Conservation (phyloP, 2,113 vertebrate species). For the Chaetops frenatus region DNA sequence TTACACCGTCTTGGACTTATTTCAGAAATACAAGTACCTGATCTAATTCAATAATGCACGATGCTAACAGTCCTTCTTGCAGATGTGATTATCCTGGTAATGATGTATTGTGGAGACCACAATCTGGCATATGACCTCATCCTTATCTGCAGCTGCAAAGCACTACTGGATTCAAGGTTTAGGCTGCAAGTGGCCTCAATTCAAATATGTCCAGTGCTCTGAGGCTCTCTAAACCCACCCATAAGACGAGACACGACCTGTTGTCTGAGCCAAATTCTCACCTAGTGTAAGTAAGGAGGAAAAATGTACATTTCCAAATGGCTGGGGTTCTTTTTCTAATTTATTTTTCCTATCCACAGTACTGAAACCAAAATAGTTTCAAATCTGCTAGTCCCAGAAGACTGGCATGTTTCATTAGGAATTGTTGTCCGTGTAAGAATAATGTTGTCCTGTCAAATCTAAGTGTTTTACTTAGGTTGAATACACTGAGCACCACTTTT, state of each 20-base stretch:
- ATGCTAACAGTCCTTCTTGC: conserved; percentile 31
- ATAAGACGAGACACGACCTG: neutral
- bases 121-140: conserved; percentile 40
- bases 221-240: neutral
- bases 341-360: neutral
- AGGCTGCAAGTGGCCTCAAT: conserved; percentile 11
- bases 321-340: neutral
- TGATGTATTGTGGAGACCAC: conserved; percentile 29
- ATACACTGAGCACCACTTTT: neutral
- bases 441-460: neutral
- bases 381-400: neutral
- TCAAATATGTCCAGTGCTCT: neutral
- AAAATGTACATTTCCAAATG: neutral
- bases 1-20: conserved; percentile 17
- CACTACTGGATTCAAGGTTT: conserved; percentile 3
- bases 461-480: neutral
- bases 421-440: neutral
- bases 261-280: conserved; percentile 32
- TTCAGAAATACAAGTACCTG: conserved; percentile 55
- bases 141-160: conserved; percentile 56
- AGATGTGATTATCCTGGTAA: conserved; percentile 51
- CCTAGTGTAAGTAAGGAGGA: neutral
- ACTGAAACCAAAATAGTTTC: neutral
- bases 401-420: neutral
- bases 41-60: conserved; percentile 56